Base-by-base conservation (phyloP, 2,113 vertebrate species). In the Bucco capensis region DNA sequence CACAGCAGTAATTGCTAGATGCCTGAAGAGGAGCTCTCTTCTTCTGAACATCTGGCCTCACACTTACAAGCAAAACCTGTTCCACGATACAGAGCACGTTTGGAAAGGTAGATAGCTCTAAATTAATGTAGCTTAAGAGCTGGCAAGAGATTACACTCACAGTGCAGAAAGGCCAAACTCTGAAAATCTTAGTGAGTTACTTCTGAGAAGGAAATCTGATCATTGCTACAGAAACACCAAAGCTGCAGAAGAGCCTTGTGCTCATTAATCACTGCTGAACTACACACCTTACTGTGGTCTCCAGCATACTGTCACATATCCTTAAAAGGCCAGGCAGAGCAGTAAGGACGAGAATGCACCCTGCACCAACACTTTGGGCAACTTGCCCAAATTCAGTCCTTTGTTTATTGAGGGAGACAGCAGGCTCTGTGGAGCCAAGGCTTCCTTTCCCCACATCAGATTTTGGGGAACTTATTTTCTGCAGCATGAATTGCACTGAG, bases 251-350 rank as follows among this genome's bases (percentile, higher is more conserved):
- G 67, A 90, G 90, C 51, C 71, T 66, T 1, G 51, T 58, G 78
- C 84, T 93, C 86, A 13, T 96, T 96, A 94, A 96, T 96, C 92
- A 96, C 2, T 0, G 22, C 81, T 67, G 58, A 62, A 85, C 86
- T 84, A 88, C 83, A 88, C 96, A 96, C 92, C 91, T 95, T 90
- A 50, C 92, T 40, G 37, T 7, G 64, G 66, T 35, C 91, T 95
- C 83, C 89, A 70, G 86, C 92, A 83, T 53, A 3, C 89, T 93
- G 92, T 93, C 92, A 80, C 92, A 95, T 94, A 66, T 7, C 93
- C 96, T 96, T 96, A 96, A 92, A 96, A 96, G 95, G 94, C 84
- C 96, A 96, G 78, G 95, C 88, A 93, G 86, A 96, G 93, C 86
- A 66, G 86, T 40, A 37, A 85, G 91, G 93, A 82, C 8, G 47